phyloP scores from a whole-genome alignment of 37 sponge, comb jelly and placozoan species.

The Aplysina aerophoba region DNA sequence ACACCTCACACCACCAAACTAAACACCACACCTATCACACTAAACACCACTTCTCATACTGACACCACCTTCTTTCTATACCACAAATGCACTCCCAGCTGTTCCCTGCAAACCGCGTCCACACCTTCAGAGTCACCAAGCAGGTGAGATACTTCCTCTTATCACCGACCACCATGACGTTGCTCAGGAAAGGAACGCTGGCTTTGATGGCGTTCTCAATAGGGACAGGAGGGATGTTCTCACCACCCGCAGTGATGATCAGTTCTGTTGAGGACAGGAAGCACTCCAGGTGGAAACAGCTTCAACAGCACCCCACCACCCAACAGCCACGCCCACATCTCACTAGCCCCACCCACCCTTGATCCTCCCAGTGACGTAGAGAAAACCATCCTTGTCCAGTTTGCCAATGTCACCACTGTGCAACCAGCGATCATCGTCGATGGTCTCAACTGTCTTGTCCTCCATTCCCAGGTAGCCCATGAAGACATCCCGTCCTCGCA shows the following conservation, averaged over 20 bases:
- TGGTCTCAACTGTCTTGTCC: slow-evolving; percentile 84
- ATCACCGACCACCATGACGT: slow-evolving; percentile 76
- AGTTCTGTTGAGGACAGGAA: slow-evolving; percentile 47
- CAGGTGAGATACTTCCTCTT: slow-evolving; percentile 63
- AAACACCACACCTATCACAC: too few species aligned
- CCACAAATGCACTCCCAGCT: too few species aligned
- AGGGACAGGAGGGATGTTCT: slow-evolving; percentile 84
- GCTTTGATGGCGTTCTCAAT: slow-evolving; percentile 71
- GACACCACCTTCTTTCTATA: too few species aligned
- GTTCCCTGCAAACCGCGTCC: too few species aligned
- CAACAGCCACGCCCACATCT: too few species aligned
- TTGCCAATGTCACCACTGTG: slow-evolving; percentile 92
- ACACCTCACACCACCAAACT: too few species aligned
- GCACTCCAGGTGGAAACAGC: neutral
- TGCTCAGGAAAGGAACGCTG: slow-evolving; percentile 70
- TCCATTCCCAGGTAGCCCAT: slow-evolving; percentile 92
- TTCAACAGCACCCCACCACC: too few species aligned
- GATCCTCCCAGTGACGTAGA: slow-evolving; percentile 60
- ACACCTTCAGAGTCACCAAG: slow-evolving; percentile 72
- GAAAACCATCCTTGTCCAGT: slow-evolving; percentile 60
- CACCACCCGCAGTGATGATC: slow-evolving; percentile 87
- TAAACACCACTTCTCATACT: too few species aligned
- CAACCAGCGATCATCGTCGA: slow-evolving; percentile 92
- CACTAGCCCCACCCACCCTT: slow-evolving; percentile 40
- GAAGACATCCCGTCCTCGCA: slow-evolving; percentile 86